Evolutionary conservation across 2,113 vertebrate species (phyloP).

Genomic region (Maccullochella peelii): DNA sequence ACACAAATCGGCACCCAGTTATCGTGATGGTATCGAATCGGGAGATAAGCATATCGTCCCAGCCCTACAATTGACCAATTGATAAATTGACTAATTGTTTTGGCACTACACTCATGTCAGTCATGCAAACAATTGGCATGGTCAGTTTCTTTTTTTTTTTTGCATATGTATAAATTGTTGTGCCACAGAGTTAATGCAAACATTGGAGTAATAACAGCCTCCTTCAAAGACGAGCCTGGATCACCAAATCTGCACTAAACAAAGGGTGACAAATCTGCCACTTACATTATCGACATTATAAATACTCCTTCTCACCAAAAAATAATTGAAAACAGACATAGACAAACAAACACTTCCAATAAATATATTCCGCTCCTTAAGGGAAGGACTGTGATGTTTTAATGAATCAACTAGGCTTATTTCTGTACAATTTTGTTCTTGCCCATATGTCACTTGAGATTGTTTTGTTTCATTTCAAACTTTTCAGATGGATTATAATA

Average conservation of each 20-base stretch:
- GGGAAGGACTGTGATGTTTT: background rate
- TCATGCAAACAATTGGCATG: background rate
- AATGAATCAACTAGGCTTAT: background rate
- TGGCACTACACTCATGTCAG: background rate
- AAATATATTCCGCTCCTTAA: background rate
- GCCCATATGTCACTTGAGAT: background rate
- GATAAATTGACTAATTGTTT: background rate
- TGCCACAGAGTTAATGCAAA: background rate
- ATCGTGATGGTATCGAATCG: no score
- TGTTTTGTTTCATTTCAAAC: background rate
- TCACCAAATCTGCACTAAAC: background rate
- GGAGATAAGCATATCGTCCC: no score
- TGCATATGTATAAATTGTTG: background rate
- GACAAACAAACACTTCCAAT: background rate
- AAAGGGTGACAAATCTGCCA: background rate
- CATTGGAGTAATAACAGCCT: background rate
- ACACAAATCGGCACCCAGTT: no score
- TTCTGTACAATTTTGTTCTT: background rate
- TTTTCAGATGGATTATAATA: background rate
- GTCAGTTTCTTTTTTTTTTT: background rate
- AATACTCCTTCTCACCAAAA: background rate
- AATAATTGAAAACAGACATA: constrained; percentile 13
- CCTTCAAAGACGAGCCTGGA: no score
- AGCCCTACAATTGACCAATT: background rate
- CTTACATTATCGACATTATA: background rate